Evolutionary conservation across 1,140 invertebrate genomes (phyloP).

Genomic region (Rhopalosiphum padi): DNA sequence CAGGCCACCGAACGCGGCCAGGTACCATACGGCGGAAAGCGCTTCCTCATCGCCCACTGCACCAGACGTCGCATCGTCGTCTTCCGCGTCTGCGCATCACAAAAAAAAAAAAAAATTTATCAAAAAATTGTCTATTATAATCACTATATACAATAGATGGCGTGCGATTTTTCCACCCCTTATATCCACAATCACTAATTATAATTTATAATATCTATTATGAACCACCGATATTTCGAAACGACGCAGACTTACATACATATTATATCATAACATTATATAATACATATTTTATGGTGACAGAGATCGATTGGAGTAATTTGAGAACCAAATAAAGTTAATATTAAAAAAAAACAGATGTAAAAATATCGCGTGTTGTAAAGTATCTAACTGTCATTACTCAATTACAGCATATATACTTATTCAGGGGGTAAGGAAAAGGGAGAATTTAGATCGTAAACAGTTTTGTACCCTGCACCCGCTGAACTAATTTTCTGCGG

Average conservation of each 20-base stretch:
- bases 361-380: background rate
- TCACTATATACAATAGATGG: too few relatives aligned
- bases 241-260: background rate
- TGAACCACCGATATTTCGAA: background rate
- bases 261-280: too few relatives aligned
- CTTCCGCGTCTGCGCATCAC: conserved; percentile 35
- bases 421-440: background rate
- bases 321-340: background rate
- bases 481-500: background rate
- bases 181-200: background rate
- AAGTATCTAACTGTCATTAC: background rate
- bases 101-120: background rate
- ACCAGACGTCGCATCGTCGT: conserved; percentile 62
- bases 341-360: background rate
- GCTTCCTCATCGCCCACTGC: conserved; percentile 60
- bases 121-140: background rate
- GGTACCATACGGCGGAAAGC: conserved; percentile 70
- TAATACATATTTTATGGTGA: background rate
- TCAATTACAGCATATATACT: background rate
- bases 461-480: background rate
- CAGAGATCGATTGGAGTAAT: background rate
- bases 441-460: background rate
- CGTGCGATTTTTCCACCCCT: background rate
- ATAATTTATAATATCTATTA: background rate
- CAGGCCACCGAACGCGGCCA: conserved; percentile 69